Base-by-base conservation (phyloP, 2,888 invertebrate species). In the Xiphydria camelus region DNA sequence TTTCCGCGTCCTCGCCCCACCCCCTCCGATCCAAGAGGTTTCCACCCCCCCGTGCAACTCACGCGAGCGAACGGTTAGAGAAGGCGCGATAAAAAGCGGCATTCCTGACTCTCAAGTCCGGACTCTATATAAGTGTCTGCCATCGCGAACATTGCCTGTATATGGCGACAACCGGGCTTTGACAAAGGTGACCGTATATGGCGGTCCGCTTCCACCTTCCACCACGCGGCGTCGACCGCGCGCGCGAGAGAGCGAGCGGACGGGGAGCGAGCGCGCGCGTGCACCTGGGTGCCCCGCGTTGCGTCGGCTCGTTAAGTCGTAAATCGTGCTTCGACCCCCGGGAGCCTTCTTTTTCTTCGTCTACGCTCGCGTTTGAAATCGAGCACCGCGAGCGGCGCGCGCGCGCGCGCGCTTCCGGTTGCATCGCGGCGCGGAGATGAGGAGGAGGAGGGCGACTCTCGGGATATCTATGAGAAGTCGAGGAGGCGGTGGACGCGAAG, bases 141-240 rank as follows among this genome's bases (percentile, higher is more conserved):
- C 69, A 71, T 68, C 66, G 71, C 60, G 70, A 70, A 70, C 70
- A 72, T 72, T 72, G 72, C 68, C 72, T 71, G 66, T 71, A 71
- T 71, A 72, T 72, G 72, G 72, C 68, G 64, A 70, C 70, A 65
- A 72, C 61, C 69, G 64, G 72, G 59, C 71, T 70, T 72, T 72
- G 72, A 72, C 72, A 72, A 71, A 71, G 72, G 67, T 72, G 72
- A 70, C 71, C 71, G 70, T 72, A 71, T 72, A 72, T 63, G 72
- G 72, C 56, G 60, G 60, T 63, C 62, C 57, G 70, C 65, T 72
- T 68, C 72, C 70, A 71, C 69, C 71, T 68, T 72, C 66, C 71
- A 64, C 65, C 57, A 51, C 55, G 57, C 54, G 51, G 53, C 53
- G 54, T 54, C 50, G 50, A 49, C 52, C 54, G n/a, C n/a, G n/a